These are phyloP conservation scores for Pelmatolapia mariae DNA, from an alignment of 2,113 vertebrate genomes.

Conservation along the genomic window DNA sequence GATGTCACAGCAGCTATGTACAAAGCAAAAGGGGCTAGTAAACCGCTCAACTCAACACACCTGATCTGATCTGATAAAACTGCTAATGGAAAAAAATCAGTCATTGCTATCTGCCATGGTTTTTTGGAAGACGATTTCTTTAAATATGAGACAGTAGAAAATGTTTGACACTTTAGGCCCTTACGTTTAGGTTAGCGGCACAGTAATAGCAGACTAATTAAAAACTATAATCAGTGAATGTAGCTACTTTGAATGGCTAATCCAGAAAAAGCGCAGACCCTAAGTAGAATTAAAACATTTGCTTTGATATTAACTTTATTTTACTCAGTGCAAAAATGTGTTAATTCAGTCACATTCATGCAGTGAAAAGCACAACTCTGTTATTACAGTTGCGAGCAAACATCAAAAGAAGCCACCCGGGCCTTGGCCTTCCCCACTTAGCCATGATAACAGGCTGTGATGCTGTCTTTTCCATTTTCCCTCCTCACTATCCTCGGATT, in stretches of 20 bases:
- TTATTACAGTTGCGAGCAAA: slow-evolving; percentile 29
- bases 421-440: background rate
- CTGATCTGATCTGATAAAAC: background rate
- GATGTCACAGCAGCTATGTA: background rate
- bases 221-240: background rate
- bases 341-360: background rate
- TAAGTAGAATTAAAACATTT: background rate
- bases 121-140: background rate
- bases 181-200: background rate
- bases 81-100: background rate
- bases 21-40: background rate
- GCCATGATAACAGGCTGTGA: slow-evolving; percentile 45
- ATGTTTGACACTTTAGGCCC: background rate
- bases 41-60: background rate
- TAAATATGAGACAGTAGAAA: background rate
- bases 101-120: background rate
- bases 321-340: background rate
- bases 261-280: background rate
- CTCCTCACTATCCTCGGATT: slow-evolving; percentile 18
- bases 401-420: slow-evolving; percentile 10
- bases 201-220: background rate
- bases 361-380: background rate
- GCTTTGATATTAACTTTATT: background rate
- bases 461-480: slow-evolving; percentile 11
- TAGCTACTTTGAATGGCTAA: background rate